Evolutionary conservation across 2,888 invertebrate genomes (phyloP).

Genomic region (Drosophila mercatorum): DNA sequence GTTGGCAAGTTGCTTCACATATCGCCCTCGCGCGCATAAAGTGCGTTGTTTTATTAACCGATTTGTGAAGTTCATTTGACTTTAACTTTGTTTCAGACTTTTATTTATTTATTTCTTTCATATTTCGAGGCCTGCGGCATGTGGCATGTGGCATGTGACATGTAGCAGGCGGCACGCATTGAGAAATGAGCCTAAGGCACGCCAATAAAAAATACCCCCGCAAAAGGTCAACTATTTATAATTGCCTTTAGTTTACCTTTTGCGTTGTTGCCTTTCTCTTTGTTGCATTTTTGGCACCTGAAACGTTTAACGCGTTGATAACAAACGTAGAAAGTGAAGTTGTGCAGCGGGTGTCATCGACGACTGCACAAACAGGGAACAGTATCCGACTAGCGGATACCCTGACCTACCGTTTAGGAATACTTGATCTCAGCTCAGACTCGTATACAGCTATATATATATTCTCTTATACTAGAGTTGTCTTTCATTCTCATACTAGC

Average conservation of each 20-base stretch:
- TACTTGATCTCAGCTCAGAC: background rate
- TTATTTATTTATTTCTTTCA: constrained; percentile 6
- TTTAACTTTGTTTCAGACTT: constrained; percentile 37
- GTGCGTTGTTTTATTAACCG: constrained; percentile 52
- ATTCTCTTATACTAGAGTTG: background rate
- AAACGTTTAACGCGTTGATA: constrained; percentile 1
- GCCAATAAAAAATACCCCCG: constrained; percentile 20
- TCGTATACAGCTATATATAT: no score
- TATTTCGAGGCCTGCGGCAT: constrained; percentile 1
- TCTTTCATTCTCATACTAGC: background rate
- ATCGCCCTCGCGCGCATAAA: constrained; percentile 30
- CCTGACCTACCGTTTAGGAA: background rate
- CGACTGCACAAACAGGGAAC: background rate
- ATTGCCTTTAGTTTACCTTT: background rate
- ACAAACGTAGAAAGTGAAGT: background rate
- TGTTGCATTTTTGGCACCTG: constrained; percentile 3
- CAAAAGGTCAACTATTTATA: background rate
- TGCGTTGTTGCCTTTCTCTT: background rate
- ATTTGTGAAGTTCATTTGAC: constrained; percentile 59
- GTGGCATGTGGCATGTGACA: background rate
- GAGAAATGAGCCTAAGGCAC: constrained; percentile 35
- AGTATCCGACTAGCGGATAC: background rate
- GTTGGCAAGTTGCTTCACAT: constrained; percentile 25
- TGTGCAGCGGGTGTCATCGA: background rate
- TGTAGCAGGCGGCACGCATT: background rate